Conservation (phyloP, 2,888 invertebrate species). For the Bibio marci region DNA sequence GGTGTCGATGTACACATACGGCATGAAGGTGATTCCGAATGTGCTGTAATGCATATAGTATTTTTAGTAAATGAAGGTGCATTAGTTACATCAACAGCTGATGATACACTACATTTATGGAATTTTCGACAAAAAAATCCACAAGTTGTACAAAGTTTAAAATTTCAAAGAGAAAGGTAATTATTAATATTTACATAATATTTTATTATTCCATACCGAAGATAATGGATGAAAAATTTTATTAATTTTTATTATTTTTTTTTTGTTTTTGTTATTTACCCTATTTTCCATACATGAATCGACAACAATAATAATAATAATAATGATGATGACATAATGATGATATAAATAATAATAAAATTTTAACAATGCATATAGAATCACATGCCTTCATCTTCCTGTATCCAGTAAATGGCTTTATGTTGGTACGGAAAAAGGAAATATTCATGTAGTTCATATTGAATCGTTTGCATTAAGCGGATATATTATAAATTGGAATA, state of each 20-base stretch:
- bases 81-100: slow-evolving; percentile 85
- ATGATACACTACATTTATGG: slow-evolving; percentile 95
- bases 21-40: slow-evolving; percentile 48
- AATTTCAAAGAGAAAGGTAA: slow-evolving; percentile 92
- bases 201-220: not conserved
- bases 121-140: slow-evolving; percentile 88
- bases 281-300: no score
- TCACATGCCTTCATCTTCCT: slow-evolving; percentile 87
- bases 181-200: slow-evolving; percentile 14
- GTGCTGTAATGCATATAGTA: slow-evolving; percentile 66
- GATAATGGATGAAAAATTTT: not conserved
- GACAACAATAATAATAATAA: no score
- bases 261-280: not conserved
- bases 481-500: slow-evolving; percentile 99
- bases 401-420: slow-evolving; percentile 97
- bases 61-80: slow-evolving; percentile 97
- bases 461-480: slow-evolving; percentile 93
- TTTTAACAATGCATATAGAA: slow-evolving; percentile 44
- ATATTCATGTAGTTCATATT: slow-evolving; percentile 93
- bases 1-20: slow-evolving; percentile 91
- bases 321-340: no score
- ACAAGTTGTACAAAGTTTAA: slow-evolving; percentile 89
- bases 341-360: no score
- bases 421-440: slow-evolving; percentile 94
- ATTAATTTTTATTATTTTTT: not conserved